A percentile compares a stretch with the other conserved stretches of the same genome.
Conservation (phyloP, 2,797 vertebrate species). For the Leptoclinus maculatus region DNA sequence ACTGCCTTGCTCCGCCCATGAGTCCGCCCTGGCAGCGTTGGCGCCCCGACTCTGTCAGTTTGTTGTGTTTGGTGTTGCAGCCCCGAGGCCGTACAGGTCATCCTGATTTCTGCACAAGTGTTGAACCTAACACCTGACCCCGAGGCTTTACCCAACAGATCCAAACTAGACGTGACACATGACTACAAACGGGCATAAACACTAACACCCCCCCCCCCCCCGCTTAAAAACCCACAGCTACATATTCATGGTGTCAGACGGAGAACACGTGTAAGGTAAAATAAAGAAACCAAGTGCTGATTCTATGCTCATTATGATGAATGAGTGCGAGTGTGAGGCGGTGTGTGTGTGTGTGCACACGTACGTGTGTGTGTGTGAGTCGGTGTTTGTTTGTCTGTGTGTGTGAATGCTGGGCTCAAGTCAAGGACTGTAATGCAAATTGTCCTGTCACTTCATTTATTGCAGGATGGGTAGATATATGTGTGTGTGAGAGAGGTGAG, state of each 20-base stretch:
- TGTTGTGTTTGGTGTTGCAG: conserved; percentile 62
- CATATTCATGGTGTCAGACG: conserved; percentile 61
- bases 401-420: conserved; percentile 38
- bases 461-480: conserved; percentile 55
- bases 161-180: conserved; percentile 75
- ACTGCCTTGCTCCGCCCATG: conserved; percentile 12
- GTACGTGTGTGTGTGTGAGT: no score
- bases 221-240: conserved; percentile 35
- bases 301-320: conserved; percentile 50
- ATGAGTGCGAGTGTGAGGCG: conserved; percentile 32
- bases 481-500: conserved; percentile 52
- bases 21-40: conserved; percentile 30
- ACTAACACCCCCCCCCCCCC: not conserved
- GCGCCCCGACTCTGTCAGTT: conserved; percentile 57
- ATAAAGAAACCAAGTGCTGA: conserved; percentile 41
- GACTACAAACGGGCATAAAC: conserved; percentile 70
- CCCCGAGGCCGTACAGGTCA: conserved; percentile 72
- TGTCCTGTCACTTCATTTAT: conserved; percentile 78
- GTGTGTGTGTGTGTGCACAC: no score
- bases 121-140: conserved; percentile 81
- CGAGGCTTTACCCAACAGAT: conserved; percentile 61
- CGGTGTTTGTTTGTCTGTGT: conserved; percentile 5
- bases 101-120: conserved; percentile 47
- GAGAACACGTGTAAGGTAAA: conserved; percentile 67
- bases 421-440: conserved; percentile 73